Evolutionary conservation across 2,113 vertebrate species (phyloP), one percentile per base, ranked within the genome.

Genomic region (Ammospiza caudacuta): DNA sequence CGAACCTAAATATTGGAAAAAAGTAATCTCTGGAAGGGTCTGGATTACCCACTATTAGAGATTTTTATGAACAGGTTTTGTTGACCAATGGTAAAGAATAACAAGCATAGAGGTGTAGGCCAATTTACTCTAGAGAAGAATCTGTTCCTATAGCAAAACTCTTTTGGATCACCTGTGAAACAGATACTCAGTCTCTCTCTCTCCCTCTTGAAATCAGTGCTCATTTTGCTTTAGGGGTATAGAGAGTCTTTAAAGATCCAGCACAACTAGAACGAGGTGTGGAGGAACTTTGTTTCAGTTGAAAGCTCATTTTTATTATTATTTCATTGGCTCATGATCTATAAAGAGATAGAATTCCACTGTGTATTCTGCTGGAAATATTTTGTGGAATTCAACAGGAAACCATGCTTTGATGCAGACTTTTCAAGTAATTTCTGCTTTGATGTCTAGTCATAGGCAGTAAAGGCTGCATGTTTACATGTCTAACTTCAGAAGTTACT

Each of bases 81-180:
- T 11, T 12, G 31, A 90, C 17, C 15, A 52, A 2, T 4, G 2
- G 12, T 52, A 41, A 75, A 58, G 22, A 75, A 39, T 57, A 55
- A 58, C 7, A 63, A 52, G 7, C 0, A 0, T 13, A 81, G 52
- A 51, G 21, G 3, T 2, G 62, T 16, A 66, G 16, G 24, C 2
- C 6, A 64, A 29, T 57, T 61, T 62, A 52, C 3, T 16, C 6
- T 31, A 51, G 27, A 51, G 52, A 55, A 27, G 17, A 70, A 74
- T 63, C 43, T 67, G 5, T 31, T 44, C 12, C 8, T 81, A 3
- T 4, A 68, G 15, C 11, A 83, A 62, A 83, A 82, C 21, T 64
- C 7, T 61, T 74, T 63, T 33, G 19, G 19, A 11, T 89, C 14
- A 39, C 41, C 17, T 61, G 14, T 78, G 84, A 80, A 87, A 49